A percentile compares a stretch with the other conserved stretches of the same genome.
These are phyloP conservation scores for Myocastor coypus DNA, from an alignment of 2,113 vertebrate species.

Conservation along the genomic window DNA sequence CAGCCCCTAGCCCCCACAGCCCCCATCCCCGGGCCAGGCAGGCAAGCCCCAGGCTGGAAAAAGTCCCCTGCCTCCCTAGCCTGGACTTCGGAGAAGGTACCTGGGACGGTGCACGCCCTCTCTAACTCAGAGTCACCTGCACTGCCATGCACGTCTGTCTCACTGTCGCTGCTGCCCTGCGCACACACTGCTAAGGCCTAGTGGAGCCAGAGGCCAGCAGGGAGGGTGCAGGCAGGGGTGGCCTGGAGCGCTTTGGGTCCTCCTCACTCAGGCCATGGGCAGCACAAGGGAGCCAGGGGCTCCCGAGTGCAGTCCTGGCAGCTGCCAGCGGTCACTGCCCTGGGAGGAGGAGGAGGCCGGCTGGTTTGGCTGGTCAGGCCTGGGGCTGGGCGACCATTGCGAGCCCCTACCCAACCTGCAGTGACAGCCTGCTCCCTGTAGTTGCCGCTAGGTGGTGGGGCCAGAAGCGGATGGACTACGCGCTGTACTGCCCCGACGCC, in stretches of 20 bases:
- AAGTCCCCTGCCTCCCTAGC: conserved; percentile 83
- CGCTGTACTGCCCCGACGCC: conserved; percentile 96
- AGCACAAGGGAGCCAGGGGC: background rate
- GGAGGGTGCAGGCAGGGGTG: background rate
- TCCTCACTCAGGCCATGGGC: background rate
- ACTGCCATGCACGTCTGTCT: background rate
- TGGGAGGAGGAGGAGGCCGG: background rate
- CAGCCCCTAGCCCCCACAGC: conserved; percentile 84
- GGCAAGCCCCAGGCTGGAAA: conserved; percentile 76
- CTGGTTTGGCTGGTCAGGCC: background rate
- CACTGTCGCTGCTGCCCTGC: background rate
- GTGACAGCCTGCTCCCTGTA: conserved; percentile 78
- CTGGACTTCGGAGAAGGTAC: conserved; percentile 93
- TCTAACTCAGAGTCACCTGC: background rate
- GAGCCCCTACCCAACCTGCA: background rate
- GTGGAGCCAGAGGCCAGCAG: background rate
- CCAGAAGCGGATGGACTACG: conserved; percentile 96
- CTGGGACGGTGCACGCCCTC: background rate
- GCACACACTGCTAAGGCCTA: background rate
- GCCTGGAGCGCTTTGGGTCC: accelerated
- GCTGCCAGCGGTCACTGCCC: background rate
- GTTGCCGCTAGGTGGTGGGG: conserved; percentile 98
- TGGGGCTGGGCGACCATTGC: background rate
- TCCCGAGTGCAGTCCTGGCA: accelerated
- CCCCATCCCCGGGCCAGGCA: conserved; percentile 74